Evolutionary conservation across 2,113 vertebrate species (phyloP).

Genomic region (Barnardius zonarius): DNA sequence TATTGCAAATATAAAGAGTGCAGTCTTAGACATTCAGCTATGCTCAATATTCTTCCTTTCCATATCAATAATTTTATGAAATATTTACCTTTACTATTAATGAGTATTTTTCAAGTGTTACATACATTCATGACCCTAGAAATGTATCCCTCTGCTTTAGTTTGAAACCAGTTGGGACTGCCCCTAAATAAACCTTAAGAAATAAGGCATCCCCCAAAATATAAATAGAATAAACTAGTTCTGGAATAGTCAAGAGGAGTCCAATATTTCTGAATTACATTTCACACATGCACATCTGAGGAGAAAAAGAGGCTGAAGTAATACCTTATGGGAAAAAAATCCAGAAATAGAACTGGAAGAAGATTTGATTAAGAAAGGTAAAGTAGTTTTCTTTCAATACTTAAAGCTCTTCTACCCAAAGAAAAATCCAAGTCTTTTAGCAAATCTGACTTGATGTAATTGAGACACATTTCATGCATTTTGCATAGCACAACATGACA

Average conservation of each 20-base stretch:
- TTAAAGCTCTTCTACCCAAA: background rate
- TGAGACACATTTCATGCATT: conserved; percentile 28
- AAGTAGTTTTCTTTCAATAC: background rate
- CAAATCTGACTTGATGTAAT: background rate
- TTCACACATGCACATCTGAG: background rate
- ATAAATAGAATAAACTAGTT: background rate
- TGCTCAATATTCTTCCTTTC: background rate
- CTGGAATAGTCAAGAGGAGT: background rate
- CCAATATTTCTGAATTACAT: background rate
- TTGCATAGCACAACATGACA: background rate
- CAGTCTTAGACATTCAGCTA: background rate
- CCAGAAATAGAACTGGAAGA: background rate
- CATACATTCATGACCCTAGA: background rate
- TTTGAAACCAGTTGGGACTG: background rate
- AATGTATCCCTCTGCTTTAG: background rate
- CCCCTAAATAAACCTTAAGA: background rate
- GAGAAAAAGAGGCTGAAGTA: background rate
- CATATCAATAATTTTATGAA: background rate
- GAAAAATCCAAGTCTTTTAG: background rate
- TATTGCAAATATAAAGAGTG: background rate
- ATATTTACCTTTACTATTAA: background rate
- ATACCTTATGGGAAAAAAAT: background rate
- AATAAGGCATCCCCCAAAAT: background rate
- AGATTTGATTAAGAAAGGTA: background rate
- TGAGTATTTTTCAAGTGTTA: background rate